phyloP scores from a whole-genome alignment of 2,113 vertebrate genomes.

The Cinclus cinclus region DNA sequence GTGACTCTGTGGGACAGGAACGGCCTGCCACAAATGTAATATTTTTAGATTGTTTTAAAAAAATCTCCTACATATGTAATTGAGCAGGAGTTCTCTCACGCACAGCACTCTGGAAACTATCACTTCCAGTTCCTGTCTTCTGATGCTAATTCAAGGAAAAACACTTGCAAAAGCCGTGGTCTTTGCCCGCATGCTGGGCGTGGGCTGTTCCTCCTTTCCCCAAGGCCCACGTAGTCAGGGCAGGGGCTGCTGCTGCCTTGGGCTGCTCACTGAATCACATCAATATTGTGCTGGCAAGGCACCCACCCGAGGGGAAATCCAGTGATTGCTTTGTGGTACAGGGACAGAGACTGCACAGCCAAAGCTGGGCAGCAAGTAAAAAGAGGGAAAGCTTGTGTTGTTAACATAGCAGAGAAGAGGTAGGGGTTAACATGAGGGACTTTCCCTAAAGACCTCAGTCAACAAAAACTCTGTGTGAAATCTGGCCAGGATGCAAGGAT shows the following conservation, averaged over 20 bases:
- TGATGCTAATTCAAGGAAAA: not conserved
- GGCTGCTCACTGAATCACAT: not conserved
- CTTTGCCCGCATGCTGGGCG: fast-evolving
- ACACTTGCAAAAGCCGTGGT: not conserved
- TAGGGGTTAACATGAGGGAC: not conserved
- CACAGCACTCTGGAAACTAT: fast-evolving
- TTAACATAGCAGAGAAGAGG: not conserved
- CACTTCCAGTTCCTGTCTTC: not conserved
- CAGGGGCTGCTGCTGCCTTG: not conserved
- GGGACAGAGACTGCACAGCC: not conserved
- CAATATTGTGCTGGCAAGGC: not conserved
- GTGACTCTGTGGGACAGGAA: not conserved
- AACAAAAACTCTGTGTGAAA: not conserved
- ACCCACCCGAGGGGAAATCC: not conserved
- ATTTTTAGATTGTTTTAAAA: not conserved
- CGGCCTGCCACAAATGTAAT: fast-evolving
- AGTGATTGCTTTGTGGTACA: not conserved
- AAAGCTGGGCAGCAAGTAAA: not conserved
- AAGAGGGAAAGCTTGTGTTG: not conserved
- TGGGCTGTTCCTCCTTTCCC: not conserved
- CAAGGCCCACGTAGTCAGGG: fast-evolving
- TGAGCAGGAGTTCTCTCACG: not conserved
- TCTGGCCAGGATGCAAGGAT: not conserved
- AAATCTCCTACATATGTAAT: fast-evolving
- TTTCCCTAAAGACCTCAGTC: not conserved